Base-by-base conservation (phyloP, 2,113 vertebrate genomes). In the Nesospiza acunhae region DNA sequence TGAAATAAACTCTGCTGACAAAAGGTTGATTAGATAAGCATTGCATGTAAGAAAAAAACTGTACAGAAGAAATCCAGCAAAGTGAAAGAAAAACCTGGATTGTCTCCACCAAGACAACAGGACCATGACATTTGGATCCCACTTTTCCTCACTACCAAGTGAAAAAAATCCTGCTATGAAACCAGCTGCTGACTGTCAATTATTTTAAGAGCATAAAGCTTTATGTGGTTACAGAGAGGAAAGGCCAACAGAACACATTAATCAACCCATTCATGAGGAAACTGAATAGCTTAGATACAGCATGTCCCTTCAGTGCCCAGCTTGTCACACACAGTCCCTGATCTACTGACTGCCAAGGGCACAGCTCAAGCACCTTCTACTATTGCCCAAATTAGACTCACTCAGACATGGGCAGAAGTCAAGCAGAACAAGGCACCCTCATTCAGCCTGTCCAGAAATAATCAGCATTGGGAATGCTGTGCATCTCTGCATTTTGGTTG, bases 151-250 rank as follows among this genome's bases (percentile, higher is more conserved):
- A 24, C 22, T 11, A 26, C 5, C 47, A 84, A 53, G 33, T 22
- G 30, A 44, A 76, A 69, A 83, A 84, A 70, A 15, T 22, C 37
- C 60, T 22, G 3, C 37, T 87, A 59, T 84, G 49, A 88, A 87
- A 55, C 6, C 94, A 94, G 52, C n/a, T 94, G 91, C 86, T 89
- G 64, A 53, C 64, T 72, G 60, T 28, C 60, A 92, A 42, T 84
- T 94, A 89, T 72, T 87, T 84, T 55, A 81, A 78, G 80, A 63
- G 46, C 41, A 84, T 46, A 73, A 91, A 88, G 62, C 62, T 83
- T 83, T 46, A n/a, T 13, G 37, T 42, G 46, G 64, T 82, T 39
- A 89, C 73, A 47, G 33, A 67, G 68, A 60, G 58, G 19, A 69
- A 87, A 64, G 58, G 64, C 68, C 73, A 76, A 15, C 0, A 4